These are phyloP conservation scores for Halictus ligatus DNA, from an alignment of 2,888 invertebrate species.

Conservation along the genomic window DNA sequence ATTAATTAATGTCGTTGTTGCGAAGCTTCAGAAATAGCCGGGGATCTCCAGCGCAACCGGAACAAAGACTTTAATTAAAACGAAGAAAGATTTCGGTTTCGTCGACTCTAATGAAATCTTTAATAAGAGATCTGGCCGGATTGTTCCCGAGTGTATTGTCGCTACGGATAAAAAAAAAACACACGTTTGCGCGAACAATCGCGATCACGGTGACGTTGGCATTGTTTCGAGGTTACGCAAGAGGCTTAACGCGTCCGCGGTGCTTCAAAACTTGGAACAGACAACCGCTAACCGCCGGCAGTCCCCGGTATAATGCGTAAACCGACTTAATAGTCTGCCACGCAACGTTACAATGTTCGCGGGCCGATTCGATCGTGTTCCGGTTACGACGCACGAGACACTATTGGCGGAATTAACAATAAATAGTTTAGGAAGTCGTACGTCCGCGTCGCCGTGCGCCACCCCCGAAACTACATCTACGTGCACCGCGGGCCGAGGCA, in stretches of 20 bases:
- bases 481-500: neutral
- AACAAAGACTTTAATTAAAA: neutral
- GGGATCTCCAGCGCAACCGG: too few species aligned
- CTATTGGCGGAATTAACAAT: conserved; percentile 9
- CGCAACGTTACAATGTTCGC: neutral
- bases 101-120: neutral
- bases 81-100: neutral
- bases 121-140: neutral
- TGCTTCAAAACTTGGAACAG: neutral
- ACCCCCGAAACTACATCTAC: neutral
- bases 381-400: neutral
- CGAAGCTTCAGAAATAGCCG: too few species aligned
- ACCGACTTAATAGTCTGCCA: conserved; percentile 5
- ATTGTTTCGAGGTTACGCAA: neutral
- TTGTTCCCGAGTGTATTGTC: neutral
- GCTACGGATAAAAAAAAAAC: neutral
- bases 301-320: neutral
- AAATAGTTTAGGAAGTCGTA: neutral
- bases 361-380: neutral
- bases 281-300: neutral
- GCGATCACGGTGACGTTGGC: neutral
- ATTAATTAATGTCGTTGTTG: too few species aligned
- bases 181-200: neutral
- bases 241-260: neutral
- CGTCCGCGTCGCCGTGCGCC: neutral